Conservation (phyloP, 2,113 vertebrate species). For the Phaetusa simplex region DNA sequence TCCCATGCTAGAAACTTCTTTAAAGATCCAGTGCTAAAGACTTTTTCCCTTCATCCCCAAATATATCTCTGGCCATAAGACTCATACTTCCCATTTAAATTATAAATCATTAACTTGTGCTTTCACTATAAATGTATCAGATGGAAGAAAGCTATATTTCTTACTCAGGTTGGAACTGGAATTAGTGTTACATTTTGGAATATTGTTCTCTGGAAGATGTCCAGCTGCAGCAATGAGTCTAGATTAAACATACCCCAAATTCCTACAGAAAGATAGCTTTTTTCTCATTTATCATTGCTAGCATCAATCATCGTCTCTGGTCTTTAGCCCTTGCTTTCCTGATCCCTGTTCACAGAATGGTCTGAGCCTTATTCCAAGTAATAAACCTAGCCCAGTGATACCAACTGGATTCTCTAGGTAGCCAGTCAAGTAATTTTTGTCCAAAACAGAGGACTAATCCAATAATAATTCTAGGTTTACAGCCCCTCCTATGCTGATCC, state of each 20-base stretch:
- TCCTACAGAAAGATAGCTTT: not conserved
- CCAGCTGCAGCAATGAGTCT: not conserved
- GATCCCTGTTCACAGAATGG: not conserved
- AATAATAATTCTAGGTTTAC: not conserved
- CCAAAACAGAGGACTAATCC: not conserved
- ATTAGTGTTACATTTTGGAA: not conserved
- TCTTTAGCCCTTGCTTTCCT: not conserved
- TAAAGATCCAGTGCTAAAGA: not conserved
- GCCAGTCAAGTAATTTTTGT: not conserved
- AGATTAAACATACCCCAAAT: not conserved
- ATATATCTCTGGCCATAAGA: not conserved
- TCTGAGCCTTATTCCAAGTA: not conserved
- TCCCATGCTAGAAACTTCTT: not conserved
- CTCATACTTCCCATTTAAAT: rapidly evolving
- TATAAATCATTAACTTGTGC: not conserved
- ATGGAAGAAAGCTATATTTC: not conserved
- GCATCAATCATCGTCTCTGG: not conserved
- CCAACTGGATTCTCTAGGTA: not conserved
- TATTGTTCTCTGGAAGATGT: not conserved
- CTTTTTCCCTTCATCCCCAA: not conserved
- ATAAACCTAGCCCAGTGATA: not conserved
- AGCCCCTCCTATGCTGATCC: not conserved
- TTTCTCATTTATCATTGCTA: not conserved
- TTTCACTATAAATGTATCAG: not conserved
- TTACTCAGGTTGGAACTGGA: not conserved